Conservation (phyloP, 2,888 invertebrate genomes). For the Zele albiditarsus region DNA sequence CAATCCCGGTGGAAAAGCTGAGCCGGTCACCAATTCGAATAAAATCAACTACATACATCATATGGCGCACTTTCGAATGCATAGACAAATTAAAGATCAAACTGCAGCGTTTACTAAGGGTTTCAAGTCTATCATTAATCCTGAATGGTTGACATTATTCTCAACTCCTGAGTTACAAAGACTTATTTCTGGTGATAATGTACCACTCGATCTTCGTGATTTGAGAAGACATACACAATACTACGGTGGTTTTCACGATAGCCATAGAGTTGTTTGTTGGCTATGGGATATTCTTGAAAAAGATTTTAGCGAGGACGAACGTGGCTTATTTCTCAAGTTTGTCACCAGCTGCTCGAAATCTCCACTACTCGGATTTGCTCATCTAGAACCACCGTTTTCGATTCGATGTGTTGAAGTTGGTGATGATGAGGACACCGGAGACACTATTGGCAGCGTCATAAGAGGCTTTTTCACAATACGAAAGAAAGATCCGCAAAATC, state of each 20-base stretch:
- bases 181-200: conserved; percentile 96
- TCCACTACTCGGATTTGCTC: conserved; percentile 95
- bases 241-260: conserved; percentile 99
- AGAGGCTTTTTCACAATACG: conserved; percentile 98
- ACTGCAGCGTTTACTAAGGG: conserved; percentile 97
- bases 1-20: conserved; percentile 93
- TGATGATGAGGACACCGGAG: conserved; percentile 95
- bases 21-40: conserved; percentile 96
- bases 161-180: conserved; percentile 97
- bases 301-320: conserved; percentile 94
- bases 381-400: conserved; percentile 97
- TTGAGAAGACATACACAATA: conserved; percentile 95
- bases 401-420: conserved; percentile 99
- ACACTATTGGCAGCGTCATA: conserved; percentile 92
- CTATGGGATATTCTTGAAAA: conserved; percentile 98
- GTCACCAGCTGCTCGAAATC: conserved; percentile 98
- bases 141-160: conserved; percentile 95
- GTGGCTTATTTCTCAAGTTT: conserved; percentile 95
- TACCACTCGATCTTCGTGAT: conserved; percentile 91
- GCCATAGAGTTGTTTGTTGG: conserved; percentile 98
- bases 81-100: conserved; percentile 97
- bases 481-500: conserved; percentile 93
- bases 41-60: conserved; percentile 98
- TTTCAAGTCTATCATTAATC: conserved; percentile 94
- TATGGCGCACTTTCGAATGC: conserved; percentile 99